Conservation (phyloP, 2,888 invertebrate species). For the Pterostichus madidus region DNA sequence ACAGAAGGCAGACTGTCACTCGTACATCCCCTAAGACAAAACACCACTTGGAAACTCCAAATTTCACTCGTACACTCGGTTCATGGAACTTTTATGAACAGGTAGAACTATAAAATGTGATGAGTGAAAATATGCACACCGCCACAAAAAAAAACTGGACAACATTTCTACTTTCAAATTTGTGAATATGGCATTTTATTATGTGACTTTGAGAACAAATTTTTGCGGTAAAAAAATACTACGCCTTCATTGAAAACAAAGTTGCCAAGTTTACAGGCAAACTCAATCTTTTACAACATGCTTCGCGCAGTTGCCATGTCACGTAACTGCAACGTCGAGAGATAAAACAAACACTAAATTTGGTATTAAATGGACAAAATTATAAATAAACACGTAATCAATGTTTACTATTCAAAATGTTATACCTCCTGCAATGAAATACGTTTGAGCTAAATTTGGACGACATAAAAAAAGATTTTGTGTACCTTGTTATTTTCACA, state of each 20-base stretch:
- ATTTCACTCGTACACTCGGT: not conserved
- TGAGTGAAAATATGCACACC: constrained; percentile 5
- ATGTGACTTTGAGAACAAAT: constrained; percentile 44
- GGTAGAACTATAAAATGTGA: not conserved
- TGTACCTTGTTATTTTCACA: constrained; percentile 61
- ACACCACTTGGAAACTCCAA: not conserved
- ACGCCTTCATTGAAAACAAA: constrained; percentile 68
- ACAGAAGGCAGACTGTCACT: not conserved
- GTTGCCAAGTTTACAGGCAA: constrained; percentile 71
- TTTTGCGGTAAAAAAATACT: constrained; percentile 64
- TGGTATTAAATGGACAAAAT: constrained; percentile 72
- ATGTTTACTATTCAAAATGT: constrained; percentile 61
- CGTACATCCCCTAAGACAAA: not conserved
- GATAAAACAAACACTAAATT: constrained; percentile 77
- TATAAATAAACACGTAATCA: constrained; percentile 68
- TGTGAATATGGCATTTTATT: constrained; percentile 4
- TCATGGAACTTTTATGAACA: constrained; percentile 7
- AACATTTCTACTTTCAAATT: constrained; percentile 34
- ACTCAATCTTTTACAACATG: constrained; percentile 75
- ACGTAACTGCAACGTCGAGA: constrained; percentile 76
- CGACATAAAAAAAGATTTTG: constrained; percentile 69
- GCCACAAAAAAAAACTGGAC: constrained; percentile 5
- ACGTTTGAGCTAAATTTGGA: constrained; percentile 75
- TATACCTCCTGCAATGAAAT: constrained; percentile 74
- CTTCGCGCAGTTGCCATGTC: constrained; percentile 77